Conservation (phyloP, 2,113 vertebrate species). For the Nerophis ophidion region DNA sequence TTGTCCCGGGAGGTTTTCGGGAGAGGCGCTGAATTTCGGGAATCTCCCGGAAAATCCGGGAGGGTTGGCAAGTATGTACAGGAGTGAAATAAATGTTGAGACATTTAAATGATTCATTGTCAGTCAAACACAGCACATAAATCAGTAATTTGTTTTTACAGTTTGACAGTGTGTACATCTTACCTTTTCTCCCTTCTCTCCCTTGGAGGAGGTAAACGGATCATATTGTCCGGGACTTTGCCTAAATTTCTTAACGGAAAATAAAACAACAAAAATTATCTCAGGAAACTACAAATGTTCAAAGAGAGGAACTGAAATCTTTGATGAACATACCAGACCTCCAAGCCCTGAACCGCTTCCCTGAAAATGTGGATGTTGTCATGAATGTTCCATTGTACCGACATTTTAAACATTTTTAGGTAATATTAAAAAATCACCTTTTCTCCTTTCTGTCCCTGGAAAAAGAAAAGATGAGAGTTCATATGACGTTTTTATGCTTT, state of each 20-base stretch:
- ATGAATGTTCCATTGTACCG: not conserved
- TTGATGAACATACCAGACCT: slow-evolving; percentile 66
- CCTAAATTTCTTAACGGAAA: slow-evolving; percentile 55
- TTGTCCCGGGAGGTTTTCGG: no score
- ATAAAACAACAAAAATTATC: slow-evolving; percentile 1
- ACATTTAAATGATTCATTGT: not conserved
- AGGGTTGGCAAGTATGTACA: no score
- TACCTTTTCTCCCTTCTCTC: slow-evolving; percentile 82
- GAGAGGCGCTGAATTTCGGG: no score
- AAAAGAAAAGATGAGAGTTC: slow-evolving; percentile 5
- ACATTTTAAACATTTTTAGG: no score
- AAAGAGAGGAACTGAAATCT: not conserved
- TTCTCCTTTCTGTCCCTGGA: slow-evolving; percentile 78
- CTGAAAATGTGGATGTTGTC: slow-evolving; percentile 10
- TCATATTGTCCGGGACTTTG: slow-evolving; percentile 58
- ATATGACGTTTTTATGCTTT: no score
- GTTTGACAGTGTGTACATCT: slow-evolving; percentile 27
- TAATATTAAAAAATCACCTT: slow-evolving; percentile 54
- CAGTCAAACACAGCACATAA: not conserved
- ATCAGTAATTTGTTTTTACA: not conserved
- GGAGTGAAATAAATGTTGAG: not conserved
- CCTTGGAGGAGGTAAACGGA: slow-evolving; percentile 73
- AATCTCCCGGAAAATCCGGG: no score
- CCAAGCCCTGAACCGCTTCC: slow-evolving; percentile 59
- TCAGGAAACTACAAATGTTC: not conserved